These are phyloP conservation scores for Corythornis leucogaster DNA, from an alignment of 2,797 vertebrate genomes.

Conservation along the genomic window DNA sequence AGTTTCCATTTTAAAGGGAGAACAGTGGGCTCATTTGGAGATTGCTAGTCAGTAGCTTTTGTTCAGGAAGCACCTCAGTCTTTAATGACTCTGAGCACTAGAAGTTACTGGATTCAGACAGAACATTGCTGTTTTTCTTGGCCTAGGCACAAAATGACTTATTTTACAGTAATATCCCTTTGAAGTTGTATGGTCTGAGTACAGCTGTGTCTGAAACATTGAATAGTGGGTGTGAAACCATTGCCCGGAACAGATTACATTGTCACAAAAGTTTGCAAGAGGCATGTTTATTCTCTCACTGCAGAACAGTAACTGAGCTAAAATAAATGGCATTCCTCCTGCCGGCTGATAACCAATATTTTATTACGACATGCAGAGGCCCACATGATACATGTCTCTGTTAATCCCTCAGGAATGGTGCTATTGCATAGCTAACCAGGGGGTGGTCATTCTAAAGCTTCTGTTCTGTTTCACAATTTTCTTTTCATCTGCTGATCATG, in stretches of 20 bases:
- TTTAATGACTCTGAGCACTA: background rate
- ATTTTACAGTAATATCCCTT: background rate
- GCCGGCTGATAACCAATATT: slow-evolving; percentile 2
- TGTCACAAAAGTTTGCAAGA: background rate
- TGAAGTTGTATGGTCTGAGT: background rate
- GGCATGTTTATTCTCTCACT: slow-evolving; percentile 9
- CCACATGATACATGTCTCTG: background rate
- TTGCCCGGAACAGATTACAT: slow-evolving; percentile 25
- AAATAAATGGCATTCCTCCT: background rate
- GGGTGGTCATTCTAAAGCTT: background rate
- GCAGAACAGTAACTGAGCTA: background rate
- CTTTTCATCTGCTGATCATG: background rate
- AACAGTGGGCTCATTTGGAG: background rate
- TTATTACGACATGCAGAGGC: background rate
- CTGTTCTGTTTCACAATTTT: background rate
- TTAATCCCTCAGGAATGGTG: background rate
- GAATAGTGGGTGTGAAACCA: slow-evolving; percentile 22
- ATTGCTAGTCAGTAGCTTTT: background rate
- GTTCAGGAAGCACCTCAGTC: background rate
- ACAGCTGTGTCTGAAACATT: slow-evolving; percentile 5
- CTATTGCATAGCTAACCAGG: background rate
- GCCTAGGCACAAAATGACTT: background rate
- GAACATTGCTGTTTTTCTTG: background rate
- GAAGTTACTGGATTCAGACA: background rate
- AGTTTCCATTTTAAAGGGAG: background rate